phyloP scores from a whole-genome alignment of 1,140 invertebrate genomes.

The Babylonia areolata region DNA sequence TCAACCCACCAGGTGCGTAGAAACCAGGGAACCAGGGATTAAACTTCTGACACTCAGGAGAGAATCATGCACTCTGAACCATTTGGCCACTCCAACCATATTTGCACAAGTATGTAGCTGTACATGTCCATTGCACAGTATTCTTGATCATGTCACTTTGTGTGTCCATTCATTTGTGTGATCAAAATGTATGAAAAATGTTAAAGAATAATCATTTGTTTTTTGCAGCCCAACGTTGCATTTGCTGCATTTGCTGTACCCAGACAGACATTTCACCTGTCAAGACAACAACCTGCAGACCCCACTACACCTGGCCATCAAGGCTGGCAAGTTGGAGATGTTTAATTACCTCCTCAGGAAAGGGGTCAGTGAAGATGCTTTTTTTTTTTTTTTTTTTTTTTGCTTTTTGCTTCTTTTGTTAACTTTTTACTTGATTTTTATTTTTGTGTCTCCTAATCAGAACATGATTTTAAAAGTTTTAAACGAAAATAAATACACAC shows the following conservation, averaged over 20 bases:
- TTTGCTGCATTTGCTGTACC: conserved; percentile 50
- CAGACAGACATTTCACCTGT: conserved; percentile 39
- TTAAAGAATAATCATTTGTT: neutral
- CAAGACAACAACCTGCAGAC: conserved; percentile 59
- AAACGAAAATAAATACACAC: too few species aligned
- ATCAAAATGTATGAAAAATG: too few species aligned
- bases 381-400: neutral
- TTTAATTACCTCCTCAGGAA: conserved; percentile 67
- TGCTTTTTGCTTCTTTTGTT: neutral
- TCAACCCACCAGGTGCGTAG: too few species aligned
- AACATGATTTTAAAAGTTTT: too few species aligned
- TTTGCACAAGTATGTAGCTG: too few species aligned
- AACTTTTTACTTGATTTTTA: too few species aligned
- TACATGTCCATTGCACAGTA: too few species aligned
- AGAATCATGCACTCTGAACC: too few species aligned
- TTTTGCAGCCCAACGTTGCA: conserved; percentile 59
- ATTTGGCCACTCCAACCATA: too few species aligned
- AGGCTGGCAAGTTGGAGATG: conserved; percentile 67
- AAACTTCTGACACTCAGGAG: too few species aligned
- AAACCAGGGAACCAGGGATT: too few species aligned
- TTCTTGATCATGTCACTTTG: neutral
- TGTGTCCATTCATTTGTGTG: neutral
- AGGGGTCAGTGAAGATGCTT: conserved; percentile 46
- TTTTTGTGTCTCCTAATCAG: too few species aligned
- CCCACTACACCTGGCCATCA: conserved; percentile 66